Conservation (phyloP, 2,888 invertebrate genomes). For the Polydrusus cervinus region DNA sequence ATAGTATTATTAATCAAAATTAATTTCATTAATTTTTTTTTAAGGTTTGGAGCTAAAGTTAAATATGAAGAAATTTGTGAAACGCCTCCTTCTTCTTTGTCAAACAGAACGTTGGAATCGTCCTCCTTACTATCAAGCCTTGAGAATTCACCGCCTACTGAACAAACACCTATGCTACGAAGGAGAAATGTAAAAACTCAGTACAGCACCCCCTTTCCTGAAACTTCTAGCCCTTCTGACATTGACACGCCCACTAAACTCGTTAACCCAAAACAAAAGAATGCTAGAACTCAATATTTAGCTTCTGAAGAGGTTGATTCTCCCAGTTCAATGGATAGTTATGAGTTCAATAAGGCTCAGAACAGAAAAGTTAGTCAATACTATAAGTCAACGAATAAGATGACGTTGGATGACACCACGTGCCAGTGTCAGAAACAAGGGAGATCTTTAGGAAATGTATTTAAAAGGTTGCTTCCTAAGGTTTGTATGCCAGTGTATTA, state of each 20-base stretch:
- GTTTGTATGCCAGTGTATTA: slow-evolving; percentile 10
- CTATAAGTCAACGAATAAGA: slow-evolving; percentile 37
- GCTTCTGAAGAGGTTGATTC: slow-evolving; percentile 20
- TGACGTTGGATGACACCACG: background rate
- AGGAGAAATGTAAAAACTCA: slow-evolving; percentile 24
- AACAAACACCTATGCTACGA: slow-evolving; percentile 14
- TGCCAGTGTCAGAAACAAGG: slow-evolving; percentile 43
- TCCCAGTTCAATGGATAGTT: slow-evolving; percentile 46
- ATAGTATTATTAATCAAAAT: slow-evolving; percentile 15
- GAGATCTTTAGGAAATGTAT: slow-evolving; percentile 39
- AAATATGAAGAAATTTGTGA: slow-evolving; percentile 52
- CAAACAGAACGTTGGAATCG: slow-evolving; percentile 40
- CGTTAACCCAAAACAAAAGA: background rate
- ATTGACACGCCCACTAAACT: background rate
- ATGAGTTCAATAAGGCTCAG: slow-evolving; percentile 47
- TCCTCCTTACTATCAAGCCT: slow-evolving; percentile 50
- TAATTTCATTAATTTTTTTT: background rate
- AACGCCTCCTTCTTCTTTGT: slow-evolving; percentile 35
- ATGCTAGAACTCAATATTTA: background rate
- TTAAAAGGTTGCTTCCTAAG: slow-evolving; percentile 44
- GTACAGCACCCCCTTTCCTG: background rate
- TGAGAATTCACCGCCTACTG: slow-evolving; percentile 23
- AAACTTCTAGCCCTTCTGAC: background rate
- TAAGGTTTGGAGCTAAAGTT: slow-evolving; percentile 46
- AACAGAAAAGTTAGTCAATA: slow-evolving; percentile 44